Evolutionary conservation across 1,140 invertebrate genomes (phyloP).

Genomic region (Eubasilissa regina): DNA sequence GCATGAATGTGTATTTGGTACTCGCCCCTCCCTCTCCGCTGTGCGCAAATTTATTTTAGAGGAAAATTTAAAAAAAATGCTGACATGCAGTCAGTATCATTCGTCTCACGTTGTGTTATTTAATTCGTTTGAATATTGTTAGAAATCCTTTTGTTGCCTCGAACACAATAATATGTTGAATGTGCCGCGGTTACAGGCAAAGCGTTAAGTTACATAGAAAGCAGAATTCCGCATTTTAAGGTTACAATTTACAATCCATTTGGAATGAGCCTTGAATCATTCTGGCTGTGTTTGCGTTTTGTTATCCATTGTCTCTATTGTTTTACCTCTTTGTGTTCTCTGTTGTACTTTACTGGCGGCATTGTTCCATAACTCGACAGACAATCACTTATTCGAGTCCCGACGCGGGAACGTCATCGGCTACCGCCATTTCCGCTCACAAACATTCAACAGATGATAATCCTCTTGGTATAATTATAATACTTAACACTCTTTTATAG

Average conservation of each 20-base stretch:
- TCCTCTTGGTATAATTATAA: no score
- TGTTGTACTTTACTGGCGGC: background rate
- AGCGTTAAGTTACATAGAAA: background rate
- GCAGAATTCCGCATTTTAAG: background rate
- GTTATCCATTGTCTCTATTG: background rate
- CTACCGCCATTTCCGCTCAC: constrained; percentile 5
- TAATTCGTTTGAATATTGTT: no score
- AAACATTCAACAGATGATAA: background rate
- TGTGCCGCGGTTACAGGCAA: no score
- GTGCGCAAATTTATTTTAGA: no score
- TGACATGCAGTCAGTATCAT: no score
- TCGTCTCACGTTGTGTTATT: no score
- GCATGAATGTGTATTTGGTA: no score
- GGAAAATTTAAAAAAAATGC: no score
- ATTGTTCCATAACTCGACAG: background rate
- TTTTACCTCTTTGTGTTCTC: background rate
- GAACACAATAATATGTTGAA: no score
- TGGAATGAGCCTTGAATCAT: background rate
- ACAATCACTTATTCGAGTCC: background rate
- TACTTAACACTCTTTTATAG: no score
- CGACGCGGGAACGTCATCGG: background rate
- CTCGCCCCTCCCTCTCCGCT: no score
- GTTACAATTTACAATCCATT: background rate
- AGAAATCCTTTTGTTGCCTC: no score
- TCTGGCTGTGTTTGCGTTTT: background rate